These are phyloP conservation scores for Anser cygnoides DNA, from an alignment of 2,113 vertebrate species.

Conservation along the genomic window DNA sequence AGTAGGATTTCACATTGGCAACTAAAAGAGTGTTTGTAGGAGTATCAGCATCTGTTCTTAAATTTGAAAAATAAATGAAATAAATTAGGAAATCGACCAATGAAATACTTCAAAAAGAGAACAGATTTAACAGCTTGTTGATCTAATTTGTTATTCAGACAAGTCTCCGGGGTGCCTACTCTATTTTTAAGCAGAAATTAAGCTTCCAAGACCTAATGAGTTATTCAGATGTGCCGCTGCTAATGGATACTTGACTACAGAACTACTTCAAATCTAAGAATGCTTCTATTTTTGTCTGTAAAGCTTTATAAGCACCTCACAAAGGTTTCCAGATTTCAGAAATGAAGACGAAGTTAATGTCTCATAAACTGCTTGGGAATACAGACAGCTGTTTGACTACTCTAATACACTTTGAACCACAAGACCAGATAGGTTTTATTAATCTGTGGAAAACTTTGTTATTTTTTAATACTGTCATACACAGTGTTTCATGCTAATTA, in stretches of 20 bases:
- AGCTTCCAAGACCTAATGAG: neutral
- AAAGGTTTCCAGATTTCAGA: neutral
- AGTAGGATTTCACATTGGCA: neutral
- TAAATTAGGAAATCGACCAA: neutral
- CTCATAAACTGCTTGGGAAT: neutral
- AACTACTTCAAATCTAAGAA: neutral
- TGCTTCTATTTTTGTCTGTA: neutral
- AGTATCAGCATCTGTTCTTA: neutral
- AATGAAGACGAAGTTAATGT: neutral
- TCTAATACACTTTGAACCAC: neutral
- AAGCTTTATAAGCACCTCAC: neutral
- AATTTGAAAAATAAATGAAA: neutral
- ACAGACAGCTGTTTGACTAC: neutral
- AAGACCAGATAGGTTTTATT: neutral
- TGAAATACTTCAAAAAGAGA: neutral
- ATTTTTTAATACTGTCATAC: neutral
- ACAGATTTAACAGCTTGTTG: neutral
- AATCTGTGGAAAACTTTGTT: neutral
- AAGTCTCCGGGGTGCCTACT: neutral
- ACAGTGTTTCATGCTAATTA: neutral
- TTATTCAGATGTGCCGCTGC: neutral
- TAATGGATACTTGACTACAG: neutral
- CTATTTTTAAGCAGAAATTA: slow-evolving; percentile 7
- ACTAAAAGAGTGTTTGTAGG: neutral
- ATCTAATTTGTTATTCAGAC: neutral